Evolutionary conservation across 35 echinoderm and acorn worm species (phyloP).

Genomic region (Ptychodera flava): DNA sequence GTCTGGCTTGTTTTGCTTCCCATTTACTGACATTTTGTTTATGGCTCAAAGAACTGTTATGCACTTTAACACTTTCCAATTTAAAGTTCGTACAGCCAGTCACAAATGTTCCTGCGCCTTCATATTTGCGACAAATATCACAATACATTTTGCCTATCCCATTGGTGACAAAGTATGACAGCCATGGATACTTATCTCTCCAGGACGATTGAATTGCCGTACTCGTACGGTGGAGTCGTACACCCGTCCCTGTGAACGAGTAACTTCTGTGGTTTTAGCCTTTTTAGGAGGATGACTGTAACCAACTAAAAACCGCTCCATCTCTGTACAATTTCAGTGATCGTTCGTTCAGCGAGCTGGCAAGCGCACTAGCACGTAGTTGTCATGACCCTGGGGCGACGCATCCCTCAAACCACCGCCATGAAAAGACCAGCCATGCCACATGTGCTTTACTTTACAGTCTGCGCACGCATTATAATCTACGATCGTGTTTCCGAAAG

Average conservation of each 20-base stretch:
- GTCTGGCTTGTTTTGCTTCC: neutral
- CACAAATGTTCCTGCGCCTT: neutral
- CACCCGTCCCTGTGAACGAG: neutral
- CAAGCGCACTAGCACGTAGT: too few relatives aligned
- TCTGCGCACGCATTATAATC: neutral
- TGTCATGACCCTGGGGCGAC: too few relatives aligned
- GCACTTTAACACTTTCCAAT: neutral
- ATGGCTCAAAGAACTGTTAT: neutral
- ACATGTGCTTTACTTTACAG: neutral
- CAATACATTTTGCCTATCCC: neutral
- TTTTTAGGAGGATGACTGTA: slow-evolving; percentile 3
- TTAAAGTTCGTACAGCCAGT: neutral
- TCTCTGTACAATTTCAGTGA: neutral
- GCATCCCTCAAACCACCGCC: too few relatives aligned
- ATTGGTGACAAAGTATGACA: neutral
- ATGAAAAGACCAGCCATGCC: too few relatives aligned
- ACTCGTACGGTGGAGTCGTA: neutral
- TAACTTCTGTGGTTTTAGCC: neutral
- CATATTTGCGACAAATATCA: neutral
- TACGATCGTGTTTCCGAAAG: too few relatives aligned
- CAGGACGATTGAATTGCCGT: neutral
- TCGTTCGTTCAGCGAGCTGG: too few relatives aligned
- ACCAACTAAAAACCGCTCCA: neutral
- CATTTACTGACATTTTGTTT: neutral
- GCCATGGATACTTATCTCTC: neutral